Evolutionary conservation across 2,888 invertebrate species (phyloP), one percentile per base, ranked within the genome.

Genomic region (Drosophila peninsularis): DNA sequence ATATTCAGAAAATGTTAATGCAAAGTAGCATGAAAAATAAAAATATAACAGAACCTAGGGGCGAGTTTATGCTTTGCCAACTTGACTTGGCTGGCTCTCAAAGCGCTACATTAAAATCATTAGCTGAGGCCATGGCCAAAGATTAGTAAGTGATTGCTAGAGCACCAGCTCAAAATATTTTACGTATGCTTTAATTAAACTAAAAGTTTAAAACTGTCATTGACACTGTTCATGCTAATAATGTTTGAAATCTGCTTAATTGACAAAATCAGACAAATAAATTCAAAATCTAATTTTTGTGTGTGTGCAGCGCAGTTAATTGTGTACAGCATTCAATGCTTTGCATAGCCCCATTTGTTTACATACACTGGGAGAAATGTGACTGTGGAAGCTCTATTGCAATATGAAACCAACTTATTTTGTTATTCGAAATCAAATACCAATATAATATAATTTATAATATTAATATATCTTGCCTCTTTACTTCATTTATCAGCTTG

Each of bases 1-100:
- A 63, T 64, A 44, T 50, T 44, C 42, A 42, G 50, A 67, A 70
- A 78, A 70, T 68, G 56, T 62, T 63, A 73, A 71, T 66, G 68
- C 50, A 78, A 78, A 83, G 79, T 66, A 72, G 70, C 63, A 52
- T 34, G 62, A 78, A 78, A 78, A 68, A 49, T 58, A 67, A 62
- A 69, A 66, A 54, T 62, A 64, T 69, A 39, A 47, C 55, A 37
- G 54, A 54, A 50, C 60, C 67, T 61, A 19, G 56, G 54, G 68
- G 62, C 55, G 41, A 52, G 37, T 41, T 42, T 53, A 44, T 42
- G 50, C 54, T 14, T 50, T 34, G 55, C 24, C 49, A 65, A 71
- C 54, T 77, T 70, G 56, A 67, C 77, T 78, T 75, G 64, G 49
- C 62, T 72, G 77, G 67, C 70, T 71, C 64, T 72, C 65, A 39